Base-by-base conservation (phyloP, 2,113 vertebrate species). In the Syrmaticus mikado region DNA sequence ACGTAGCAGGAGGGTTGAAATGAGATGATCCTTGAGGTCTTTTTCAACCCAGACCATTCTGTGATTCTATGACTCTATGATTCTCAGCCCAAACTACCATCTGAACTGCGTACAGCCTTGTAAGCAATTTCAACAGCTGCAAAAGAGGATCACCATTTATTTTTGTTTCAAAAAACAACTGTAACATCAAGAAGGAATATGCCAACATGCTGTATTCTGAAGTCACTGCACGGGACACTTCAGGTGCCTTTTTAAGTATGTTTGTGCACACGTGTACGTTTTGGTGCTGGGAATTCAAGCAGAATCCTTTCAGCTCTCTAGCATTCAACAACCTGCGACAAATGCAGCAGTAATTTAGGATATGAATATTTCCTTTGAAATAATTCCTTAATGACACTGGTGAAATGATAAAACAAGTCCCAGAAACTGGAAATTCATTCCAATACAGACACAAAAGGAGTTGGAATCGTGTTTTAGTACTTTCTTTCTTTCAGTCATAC, bases 381-480 rank as follows among this genome's bases (percentile, higher is more conserved):
- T 93, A 94, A 96, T 93, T 89, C 86, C 82, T 91, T 94, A 91
- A 89, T 65, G 82, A 93, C 81, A 66, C 38, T 17, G 70, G 53
- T n/a, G 6, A 96, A 94, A 97, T 10, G 55, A 97, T 94, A 72
- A 96, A 93, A 97, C 91, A 94, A 82, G 64, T 85, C 94, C 45
- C 90, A 92, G 97, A 96, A 96, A 91, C 57, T 96, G 95, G 96
- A 98, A 98, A 97, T 97, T 95, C 91, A 92, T 98, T 97, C 95
- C 97, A 93, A 93, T 34, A 52, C 53, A 91, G 89, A 96, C 93
- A 98, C 98, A 97, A 98, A 98, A 98, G 97, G 97, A 97, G 97
- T 79, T 98, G 98, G 97, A 98, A 96, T 96, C 95, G 92, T 93
- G 70, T 96, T 98, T 98, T 98, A 99, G 97, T 98, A 97, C 98